Percentiles rank a stretch among this genome's conserved stretches.
phyloP scores from a whole-genome alignment of 2,113 vertebrate genomes.

The Apteryx mantelli region DNA sequence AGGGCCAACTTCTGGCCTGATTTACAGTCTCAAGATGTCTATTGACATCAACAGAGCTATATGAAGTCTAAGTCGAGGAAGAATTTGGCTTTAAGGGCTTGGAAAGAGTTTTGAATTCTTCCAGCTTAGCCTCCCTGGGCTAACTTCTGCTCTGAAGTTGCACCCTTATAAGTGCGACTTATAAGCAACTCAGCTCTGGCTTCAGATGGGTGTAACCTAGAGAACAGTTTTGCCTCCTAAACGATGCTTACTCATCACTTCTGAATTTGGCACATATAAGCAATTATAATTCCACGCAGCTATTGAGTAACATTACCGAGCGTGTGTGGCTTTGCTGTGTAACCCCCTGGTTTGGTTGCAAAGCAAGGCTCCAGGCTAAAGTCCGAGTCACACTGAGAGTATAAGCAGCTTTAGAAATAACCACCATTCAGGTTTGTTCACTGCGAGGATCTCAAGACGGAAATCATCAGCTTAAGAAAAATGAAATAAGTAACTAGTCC shows the following conservation, averaged over 20 bases:
- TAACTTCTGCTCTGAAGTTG: not conserved
- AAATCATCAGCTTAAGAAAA: conserved; percentile 51
- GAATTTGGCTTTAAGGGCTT: conserved; percentile 56
- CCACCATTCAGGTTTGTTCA: conserved; percentile 62
- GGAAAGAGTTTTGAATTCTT: conserved; percentile 33
- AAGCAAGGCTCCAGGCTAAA: conserved; percentile 45
- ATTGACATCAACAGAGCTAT: not conserved
- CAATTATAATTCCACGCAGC: not conserved
- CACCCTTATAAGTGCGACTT: not conserved
- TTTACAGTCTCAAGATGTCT: conserved; percentile 51
- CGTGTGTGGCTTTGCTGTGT: conserved; percentile 26
- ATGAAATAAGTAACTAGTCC: not conserved
- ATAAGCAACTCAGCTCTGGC: not conserved
- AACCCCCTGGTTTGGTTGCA: conserved; percentile 4
- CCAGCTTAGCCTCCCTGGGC: not conserved
- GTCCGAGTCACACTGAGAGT: conserved; percentile 3
- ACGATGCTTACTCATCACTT: conserved; percentile 18
- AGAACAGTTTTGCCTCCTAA: conserved; percentile 22
- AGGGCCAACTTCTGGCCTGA: conserved; percentile 48
- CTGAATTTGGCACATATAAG: conserved; percentile 19
- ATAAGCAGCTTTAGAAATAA: conserved; percentile 59
- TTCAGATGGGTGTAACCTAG: conserved; percentile 28
- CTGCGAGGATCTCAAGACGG: not conserved
- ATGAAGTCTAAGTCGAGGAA: not conserved
- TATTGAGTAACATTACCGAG: not conserved